Evolutionary conservation across 2,113 vertebrate species (phyloP).

Genomic region (Erythrocebus patas): DNA sequence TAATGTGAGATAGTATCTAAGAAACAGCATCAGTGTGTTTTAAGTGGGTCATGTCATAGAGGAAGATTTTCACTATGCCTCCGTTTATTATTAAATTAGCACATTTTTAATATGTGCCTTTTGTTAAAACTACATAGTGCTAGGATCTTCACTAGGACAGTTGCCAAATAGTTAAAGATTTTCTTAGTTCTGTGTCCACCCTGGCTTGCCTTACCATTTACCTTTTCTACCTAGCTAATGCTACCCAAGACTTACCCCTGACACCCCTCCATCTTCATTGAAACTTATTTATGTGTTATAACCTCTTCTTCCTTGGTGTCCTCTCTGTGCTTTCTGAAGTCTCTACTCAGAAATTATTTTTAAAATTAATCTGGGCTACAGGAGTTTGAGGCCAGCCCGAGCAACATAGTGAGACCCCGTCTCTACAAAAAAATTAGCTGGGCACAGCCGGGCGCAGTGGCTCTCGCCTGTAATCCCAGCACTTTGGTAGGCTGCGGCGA

Average conservation of each 20-base stretch:
- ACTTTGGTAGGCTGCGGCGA: too few relatives aligned
- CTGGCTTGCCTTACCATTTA: not conserved
- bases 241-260: not conserved
- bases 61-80: not conserved
- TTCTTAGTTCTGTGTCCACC: not conserved
- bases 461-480: too few relatives aligned
- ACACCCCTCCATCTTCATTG: too few relatives aligned
- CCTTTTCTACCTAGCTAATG: not conserved
- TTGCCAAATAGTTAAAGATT: not conserved
- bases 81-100: not conserved
- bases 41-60: not conserved
- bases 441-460: too few relatives aligned
- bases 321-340: not conserved
- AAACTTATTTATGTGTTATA: not conserved
- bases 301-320: not conserved
- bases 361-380: not conserved
- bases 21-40: not conserved
- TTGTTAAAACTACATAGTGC: not conserved
- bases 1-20: not conserved
- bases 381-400: too few relatives aligned
- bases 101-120: not conserved
- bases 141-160: not conserved
- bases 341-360: not conserved
- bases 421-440: too few relatives aligned
- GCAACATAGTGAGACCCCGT: too few relatives aligned